phyloP scores from a whole-genome alignment of 2,888 invertebrate species.

The Pyrgus malvae region DNA sequence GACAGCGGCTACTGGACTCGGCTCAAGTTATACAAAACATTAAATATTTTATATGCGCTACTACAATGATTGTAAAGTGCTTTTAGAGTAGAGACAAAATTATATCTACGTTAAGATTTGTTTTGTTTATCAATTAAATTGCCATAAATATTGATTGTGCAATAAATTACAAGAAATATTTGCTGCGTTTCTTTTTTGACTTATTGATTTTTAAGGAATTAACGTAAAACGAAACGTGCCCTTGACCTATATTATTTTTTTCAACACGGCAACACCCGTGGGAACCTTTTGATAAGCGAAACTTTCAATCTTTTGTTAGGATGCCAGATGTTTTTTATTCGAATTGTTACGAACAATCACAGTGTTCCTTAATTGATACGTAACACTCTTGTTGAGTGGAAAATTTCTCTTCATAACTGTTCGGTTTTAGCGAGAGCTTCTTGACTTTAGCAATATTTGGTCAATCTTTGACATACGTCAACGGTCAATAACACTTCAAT shows the following conservation, averaged over 20 bases:
- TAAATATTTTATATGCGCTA: neutral
- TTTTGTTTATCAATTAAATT: too few species aligned
- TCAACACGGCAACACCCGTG: slow-evolving; percentile 61
- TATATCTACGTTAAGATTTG: neutral
- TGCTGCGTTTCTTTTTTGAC: neutral
- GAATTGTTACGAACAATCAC: slow-evolving; percentile 55
- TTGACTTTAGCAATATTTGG: slow-evolving; percentile 25
- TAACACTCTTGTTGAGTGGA: slow-evolving; percentile 37
- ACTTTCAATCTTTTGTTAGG: slow-evolving; percentile 62
- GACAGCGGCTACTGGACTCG: slow-evolving; percentile 12
- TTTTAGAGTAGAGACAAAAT: neutral
- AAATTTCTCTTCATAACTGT: slow-evolving; percentile 27
- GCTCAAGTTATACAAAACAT: neutral
- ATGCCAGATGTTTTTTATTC: slow-evolving; percentile 47
- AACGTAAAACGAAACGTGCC: slow-evolving; percentile 45
- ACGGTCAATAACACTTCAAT: slow-evolving; percentile 41
- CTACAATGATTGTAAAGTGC: neutral
- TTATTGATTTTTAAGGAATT: slow-evolving; percentile 7
- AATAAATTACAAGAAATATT: neutral
- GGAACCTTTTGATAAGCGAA: slow-evolving; percentile 48
- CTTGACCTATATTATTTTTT: slow-evolving; percentile 46
- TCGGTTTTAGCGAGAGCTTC: slow-evolving; percentile 4
- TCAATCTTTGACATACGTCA: slow-evolving; percentile 40
- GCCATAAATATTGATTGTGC: too few species aligned
- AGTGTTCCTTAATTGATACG: slow-evolving; percentile 44